phyloP scores from a whole-genome alignment of 23 tunicate species.

The Trididemnum miniatum region DNA sequence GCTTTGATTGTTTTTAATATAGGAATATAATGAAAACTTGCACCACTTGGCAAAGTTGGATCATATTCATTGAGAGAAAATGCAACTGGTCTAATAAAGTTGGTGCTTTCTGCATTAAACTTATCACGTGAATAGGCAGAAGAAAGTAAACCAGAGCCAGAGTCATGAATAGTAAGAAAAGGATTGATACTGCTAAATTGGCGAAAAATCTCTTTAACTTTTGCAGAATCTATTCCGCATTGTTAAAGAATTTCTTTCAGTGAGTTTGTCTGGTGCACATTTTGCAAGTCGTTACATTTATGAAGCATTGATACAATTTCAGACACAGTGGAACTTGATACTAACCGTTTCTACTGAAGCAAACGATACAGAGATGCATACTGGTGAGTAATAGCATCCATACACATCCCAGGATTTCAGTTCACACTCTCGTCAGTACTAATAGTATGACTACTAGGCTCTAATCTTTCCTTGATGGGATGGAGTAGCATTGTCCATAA shows the following conservation, averaged over 20 bases:
- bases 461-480: too few relatives aligned
- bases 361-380: constrained; percentile 23
- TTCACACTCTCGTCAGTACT: too few relatives aligned
- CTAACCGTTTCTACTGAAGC: constrained; percentile 5
- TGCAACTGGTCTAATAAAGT: constrained; percentile 3
- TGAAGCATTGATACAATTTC: constrained; percentile 1
- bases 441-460: too few relatives aligned
- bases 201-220: background rate
- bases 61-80: background rate
- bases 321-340: background rate
- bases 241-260: background rate
- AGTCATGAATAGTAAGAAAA: background rate
- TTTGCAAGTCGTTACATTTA: background rate
- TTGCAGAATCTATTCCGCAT: background rate
- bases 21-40: constrained; percentile 33
- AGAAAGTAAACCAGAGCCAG: constrained; percentile 2
- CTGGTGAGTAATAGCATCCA: background rate
- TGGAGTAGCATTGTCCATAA: too few relatives aligned
- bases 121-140: constrained; percentile 9
- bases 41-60: background rate
- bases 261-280: background rate
- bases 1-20: constrained; percentile 32
- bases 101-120: background rate
- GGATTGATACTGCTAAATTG: background rate
- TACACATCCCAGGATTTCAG: too few relatives aligned